Evolutionary conservation across 1,140 invertebrate genomes (phyloP), one percentile per base, ranked within the genome.

Genomic region (Sesamia nonagrioides): DNA sequence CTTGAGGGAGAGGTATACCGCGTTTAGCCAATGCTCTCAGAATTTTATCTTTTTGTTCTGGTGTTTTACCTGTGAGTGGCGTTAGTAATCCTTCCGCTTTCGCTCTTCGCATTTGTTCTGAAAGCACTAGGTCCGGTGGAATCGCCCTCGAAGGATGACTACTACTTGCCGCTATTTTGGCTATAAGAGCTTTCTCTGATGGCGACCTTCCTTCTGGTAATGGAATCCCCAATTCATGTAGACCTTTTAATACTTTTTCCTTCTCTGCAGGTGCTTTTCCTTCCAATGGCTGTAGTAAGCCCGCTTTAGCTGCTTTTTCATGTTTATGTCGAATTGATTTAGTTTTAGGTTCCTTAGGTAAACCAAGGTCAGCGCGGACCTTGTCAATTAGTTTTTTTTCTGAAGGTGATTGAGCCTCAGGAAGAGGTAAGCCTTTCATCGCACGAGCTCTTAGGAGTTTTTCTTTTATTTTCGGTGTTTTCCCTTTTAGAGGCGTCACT

Each of bases 331-430:
- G 86, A 35, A 13, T 45, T 27, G 63, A 33, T 42, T 60, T 27
- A 33, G 79, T 82, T 73, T 78, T 77, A 17, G 79, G 78, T 82
- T 88, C 80, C 54, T 58, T 54, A 35, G 86, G 86, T 54, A 88
- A 66, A 0, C 83, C 54, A 15, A 71, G 8, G 1, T 78, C 66
- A 81, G 76, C 80, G 84, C 87, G 18, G 79, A 75, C 37, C 80
- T 81, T n/a, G n/a, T n/a, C n/a, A n/a, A n/a, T n/a, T n/a, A n/a
- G n/a, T n/a, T n/a, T n/a, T n/a, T n/a, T n/a, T n/a, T n/a, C n/a
- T n/a, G n/a, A n/a, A n/a, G n/a, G n/a, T n/a, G n/a, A n/a, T n/a
- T n/a, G n/a, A n/a, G n/a, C n/a, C n/a, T n/a, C n/a, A n/a, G n/a
- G n/a, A n/a, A n/a, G n/a, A n/a, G n/a, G n/a, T n/a, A n/a, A 27